phyloP scores from a whole-genome alignment of 2,888 invertebrate genomes.

The Nomada flava region DNA sequence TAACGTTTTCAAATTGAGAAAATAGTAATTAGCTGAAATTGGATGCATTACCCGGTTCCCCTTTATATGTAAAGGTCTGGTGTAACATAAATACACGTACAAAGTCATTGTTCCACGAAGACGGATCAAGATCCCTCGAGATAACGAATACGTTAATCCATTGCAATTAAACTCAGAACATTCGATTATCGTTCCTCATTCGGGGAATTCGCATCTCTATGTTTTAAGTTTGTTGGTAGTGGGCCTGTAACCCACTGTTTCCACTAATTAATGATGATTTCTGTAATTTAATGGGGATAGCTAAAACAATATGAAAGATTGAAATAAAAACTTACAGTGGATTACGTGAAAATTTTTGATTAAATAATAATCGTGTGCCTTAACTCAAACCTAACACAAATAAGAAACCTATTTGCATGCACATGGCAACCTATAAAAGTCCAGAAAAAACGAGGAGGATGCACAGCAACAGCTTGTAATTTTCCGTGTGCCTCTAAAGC shows the following conservation, averaged over 20 bases:
- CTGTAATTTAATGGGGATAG: conserved; percentile 5
- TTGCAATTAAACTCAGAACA: conserved; percentile 32
- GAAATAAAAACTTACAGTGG: no score
- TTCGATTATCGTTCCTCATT: conserved; percentile 42
- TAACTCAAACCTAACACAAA: no score
- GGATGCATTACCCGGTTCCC: background rate
- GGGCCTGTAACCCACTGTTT: conserved; percentile 10
- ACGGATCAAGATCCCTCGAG: conserved; percentile 17
- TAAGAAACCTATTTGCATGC: background rate
- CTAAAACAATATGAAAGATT: no score
- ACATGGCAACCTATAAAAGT: background rate
- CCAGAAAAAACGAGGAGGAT: background rate
- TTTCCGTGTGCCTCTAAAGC: no score
- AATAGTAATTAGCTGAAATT: background rate
- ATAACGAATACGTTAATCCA: conserved; percentile 12
- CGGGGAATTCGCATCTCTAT: conserved; percentile 3
- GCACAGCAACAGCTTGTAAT: background rate
- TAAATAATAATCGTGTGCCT: no score
- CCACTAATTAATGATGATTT: conserved; percentile 35
- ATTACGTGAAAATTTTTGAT: no score
- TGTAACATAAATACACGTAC: background rate
- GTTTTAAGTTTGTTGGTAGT: conserved; percentile 27
- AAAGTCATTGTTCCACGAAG: background rate
- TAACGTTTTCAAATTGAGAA: background rate
- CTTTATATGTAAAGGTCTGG: background rate